Evolutionary conservation across 2,888 invertebrate species (phyloP).

Genomic region (Galerucella pusilla): DNA sequence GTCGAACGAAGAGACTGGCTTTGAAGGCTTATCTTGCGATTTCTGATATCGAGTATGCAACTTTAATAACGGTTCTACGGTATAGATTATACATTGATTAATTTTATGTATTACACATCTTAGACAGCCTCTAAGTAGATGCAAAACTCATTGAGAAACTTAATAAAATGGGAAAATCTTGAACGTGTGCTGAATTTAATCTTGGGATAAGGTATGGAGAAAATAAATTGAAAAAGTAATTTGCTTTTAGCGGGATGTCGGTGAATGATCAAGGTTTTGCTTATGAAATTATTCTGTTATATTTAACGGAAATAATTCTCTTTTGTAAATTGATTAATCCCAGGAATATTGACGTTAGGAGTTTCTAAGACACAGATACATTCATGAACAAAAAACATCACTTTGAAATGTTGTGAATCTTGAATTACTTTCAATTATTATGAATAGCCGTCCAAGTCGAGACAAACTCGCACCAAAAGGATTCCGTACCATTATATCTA

Average conservation of each 20-base stretch:
- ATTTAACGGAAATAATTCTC: neutral
- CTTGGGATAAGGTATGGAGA: neutral
- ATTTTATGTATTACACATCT: neutral
- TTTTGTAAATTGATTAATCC: neutral
- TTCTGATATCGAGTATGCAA: neutral
- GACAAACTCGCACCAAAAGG: too few species aligned
- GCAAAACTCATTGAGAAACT: neutral
- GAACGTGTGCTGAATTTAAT: conserved; percentile 4
- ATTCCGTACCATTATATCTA: too few species aligned
- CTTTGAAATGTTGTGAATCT: too few species aligned
- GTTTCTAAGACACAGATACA: too few species aligned
- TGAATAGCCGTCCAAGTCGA: too few species aligned
- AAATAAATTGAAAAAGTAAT: conserved; percentile 2
- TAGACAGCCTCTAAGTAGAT: neutral
- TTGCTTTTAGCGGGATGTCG: neutral
- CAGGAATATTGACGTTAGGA: too few species aligned
- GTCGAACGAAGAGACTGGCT: neutral
- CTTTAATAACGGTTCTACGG: neutral
- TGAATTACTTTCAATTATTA: too few species aligned
- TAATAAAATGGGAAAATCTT: neutral
- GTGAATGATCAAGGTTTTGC: neutral
- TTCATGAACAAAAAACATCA: too few species aligned
- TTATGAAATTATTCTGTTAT: neutral
- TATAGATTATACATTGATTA: neutral
- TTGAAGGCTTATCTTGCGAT: neutral